A percentile compares a stretch with the other conserved stretches of the same genome.
phyloP scores from a whole-genome alignment of 1,140 invertebrate species.

The Dermatophagoides farinae region DNA sequence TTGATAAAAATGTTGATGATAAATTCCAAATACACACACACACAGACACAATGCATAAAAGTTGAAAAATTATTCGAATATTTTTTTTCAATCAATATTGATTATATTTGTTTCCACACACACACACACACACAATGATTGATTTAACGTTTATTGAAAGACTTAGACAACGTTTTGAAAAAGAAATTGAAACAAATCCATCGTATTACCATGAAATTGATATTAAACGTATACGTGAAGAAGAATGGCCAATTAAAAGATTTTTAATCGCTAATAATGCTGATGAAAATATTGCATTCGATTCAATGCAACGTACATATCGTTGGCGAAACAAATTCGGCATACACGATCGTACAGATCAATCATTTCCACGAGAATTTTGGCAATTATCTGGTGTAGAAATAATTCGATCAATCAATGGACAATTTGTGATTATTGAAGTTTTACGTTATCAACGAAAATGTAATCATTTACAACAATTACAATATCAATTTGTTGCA shows the following conservation, averaged over 20 bases:
- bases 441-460: not conserved
- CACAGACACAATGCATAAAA: too few species aligned
- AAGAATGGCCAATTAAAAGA: constrained; percentile 7
- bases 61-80: too few species aligned
- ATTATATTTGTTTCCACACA: too few species aligned
- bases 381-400: not conserved
- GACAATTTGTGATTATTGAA: not conserved
- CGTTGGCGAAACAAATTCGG: constrained; percentile 12
- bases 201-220: not conserved
- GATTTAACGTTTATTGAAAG: too few species aligned
- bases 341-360: constrained; percentile 1
- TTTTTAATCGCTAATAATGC: not conserved
- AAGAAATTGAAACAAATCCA: not conserved
- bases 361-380: constrained; percentile 4
- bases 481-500: not conserved
- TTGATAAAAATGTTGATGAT: too few species aligned
- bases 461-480: not conserved
- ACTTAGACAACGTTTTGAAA: not conserved
- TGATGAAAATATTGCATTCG: not conserved
- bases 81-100: too few species aligned
- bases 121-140: too few species aligned
- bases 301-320: not conserved
- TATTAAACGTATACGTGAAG: not conserved
- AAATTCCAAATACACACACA: too few species aligned
- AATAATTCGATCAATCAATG: not conserved